A percentile compares a stretch with the other conserved stretches of the same genome.
Conservation (phyloP, 2,888 invertebrate genomes). For the Zaprionus bogoriensis region DNA sequence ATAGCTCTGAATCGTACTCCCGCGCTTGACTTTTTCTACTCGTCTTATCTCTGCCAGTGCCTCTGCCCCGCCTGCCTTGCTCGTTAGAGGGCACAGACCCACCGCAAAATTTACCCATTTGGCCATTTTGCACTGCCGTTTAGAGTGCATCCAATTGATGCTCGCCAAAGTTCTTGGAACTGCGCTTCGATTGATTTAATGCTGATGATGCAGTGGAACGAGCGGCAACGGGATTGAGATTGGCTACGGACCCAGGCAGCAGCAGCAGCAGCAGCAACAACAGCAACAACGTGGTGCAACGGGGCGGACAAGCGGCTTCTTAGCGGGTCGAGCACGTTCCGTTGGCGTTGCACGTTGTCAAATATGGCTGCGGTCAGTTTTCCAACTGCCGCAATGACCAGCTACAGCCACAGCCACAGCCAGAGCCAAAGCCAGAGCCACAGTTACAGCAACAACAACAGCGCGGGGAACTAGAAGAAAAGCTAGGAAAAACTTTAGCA, state of each 20-base stretch:
- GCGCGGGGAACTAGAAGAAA: background rate
- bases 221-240: conserved; percentile 35
- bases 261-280: background rate
- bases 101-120: conserved; percentile 28
- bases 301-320: conserved; percentile 26
- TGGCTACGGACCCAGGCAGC: conserved; percentile 29
- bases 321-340: conserved; percentile 57
- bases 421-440: conserved; percentile 8
- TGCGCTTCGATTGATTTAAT: conserved; percentile 61
- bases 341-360: conserved; percentile 54
- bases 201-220: conserved; percentile 50
- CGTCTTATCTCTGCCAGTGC: no score
- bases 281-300: background rate
- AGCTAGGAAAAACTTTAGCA: conserved; percentile 14
- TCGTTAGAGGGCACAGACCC: no score
- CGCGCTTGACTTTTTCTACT: no score
- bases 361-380: conserved; percentile 75
- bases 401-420: conserved; percentile 13
- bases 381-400: conserved; percentile 40
- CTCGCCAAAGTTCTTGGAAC: conserved; percentile 39
- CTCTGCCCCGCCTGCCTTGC: conserved; percentile 2
- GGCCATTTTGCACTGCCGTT: conserved; percentile 51
- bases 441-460: conserved; percentile 12
- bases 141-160: conserved; percentile 49
- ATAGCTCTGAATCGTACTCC: no score